These are phyloP conservation scores for Varanus komodoensis DNA, from an alignment of 2,113 vertebrate genomes.

Conservation along the genomic window DNA sequence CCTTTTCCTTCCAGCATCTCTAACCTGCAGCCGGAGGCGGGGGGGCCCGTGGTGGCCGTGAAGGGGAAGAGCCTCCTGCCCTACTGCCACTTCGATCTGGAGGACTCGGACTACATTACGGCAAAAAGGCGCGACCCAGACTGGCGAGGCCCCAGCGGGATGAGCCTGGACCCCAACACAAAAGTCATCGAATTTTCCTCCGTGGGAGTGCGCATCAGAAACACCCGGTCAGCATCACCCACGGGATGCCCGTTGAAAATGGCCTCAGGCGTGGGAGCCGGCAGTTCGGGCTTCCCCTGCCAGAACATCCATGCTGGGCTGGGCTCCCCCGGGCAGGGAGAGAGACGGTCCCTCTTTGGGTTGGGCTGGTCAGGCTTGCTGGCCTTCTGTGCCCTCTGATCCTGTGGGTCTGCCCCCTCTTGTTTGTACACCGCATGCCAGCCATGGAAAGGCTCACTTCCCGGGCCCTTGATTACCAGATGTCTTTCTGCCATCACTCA, in stretches of 20 bases:
- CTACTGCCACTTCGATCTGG: conserved; percentile 86
- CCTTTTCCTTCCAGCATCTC: conserved; percentile 78
- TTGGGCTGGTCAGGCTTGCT: no score
- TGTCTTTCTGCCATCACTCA: no score
- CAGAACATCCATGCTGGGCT: no score
- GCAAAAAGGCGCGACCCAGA: conserved; percentile 65
- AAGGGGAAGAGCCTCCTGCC: conserved; percentile 83
- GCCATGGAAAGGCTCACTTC: not conserved
- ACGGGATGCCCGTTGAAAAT: no score
- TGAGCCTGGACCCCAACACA: conserved; percentile 74
- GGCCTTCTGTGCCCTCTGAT: not conserved
- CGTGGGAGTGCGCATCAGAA: conserved; percentile 74
- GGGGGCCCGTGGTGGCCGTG: conserved; percentile 74
- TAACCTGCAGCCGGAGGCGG: conserved; percentile 77
- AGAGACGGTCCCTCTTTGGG: not conserved
- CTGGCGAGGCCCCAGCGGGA: conserved; percentile 55
- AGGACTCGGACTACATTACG: conserved; percentile 86
- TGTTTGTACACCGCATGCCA: not conserved
- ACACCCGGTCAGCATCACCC: conserved; percentile 74
- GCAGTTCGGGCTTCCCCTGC: no score
- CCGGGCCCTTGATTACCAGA: not conserved
- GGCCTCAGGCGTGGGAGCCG: no score
- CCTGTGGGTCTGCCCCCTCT: not conserved
- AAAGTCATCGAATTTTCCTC: conserved; percentile 85
- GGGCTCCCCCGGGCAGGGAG: not conserved